Base-by-base conservation (phyloP, 2,797 vertebrate species). In the Thunnus albacares region DNA sequence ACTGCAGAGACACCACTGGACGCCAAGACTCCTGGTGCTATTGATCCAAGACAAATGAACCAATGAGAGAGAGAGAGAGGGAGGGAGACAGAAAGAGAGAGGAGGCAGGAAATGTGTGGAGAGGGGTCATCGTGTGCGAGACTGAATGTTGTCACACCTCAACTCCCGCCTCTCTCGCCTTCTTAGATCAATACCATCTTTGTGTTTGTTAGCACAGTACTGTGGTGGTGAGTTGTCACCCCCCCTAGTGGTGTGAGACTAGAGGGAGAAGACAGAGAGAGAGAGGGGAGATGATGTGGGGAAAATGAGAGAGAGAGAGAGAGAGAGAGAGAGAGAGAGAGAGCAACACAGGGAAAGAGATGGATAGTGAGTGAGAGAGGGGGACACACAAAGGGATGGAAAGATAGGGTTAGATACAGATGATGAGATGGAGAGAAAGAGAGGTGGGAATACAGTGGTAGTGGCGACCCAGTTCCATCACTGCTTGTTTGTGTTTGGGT, bases 381-480 rank as follows among this genome's bases (percentile, higher is more conserved):
- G 70, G 71, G 12, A 51, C 56, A 52, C 18, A 59, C 30, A 49
- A 35, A 65, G 75, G 77, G 56, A 75, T 69, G 72, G 47, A 80
- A 52, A 64, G 75, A 73, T 18, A n/a, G 56, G 20, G 55, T 55
- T 63, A 61, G 78, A 87, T 41, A 28, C 33, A 30, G 22, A 65
- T 60, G 85, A 71, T 30, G 65, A 30, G 64, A 71, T 9, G 24
- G 58, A 79, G 70, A 78, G 78, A 73, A 64, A 62, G 75, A 89
- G 84, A 90, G 86, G 77, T 81, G 80, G 81, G 79, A 55, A 65
- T 65, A 59, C 33, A 75, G 83, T 72, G 81, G 75, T 81, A 68
- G 83, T 71, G 85, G 85, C 86, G 91, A 96, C 95, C 96, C 93
- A 96, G 95, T 96, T 97, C 96, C 93, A 95, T 97, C 96, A 96